Base-by-base conservation (phyloP, 2,888 invertebrate species). In the Leptopilina myrica region DNA sequence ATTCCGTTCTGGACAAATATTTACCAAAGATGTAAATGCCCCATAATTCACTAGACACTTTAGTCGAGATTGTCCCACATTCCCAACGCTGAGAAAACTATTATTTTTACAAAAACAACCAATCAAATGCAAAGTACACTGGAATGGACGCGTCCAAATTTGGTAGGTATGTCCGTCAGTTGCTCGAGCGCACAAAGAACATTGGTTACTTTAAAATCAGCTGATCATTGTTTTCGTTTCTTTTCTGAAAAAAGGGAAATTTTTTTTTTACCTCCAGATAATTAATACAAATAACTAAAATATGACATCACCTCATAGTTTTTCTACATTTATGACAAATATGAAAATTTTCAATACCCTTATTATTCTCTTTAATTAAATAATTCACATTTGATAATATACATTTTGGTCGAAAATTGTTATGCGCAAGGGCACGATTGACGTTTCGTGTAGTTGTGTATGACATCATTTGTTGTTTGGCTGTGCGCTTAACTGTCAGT, bases 161-260 rank as follows among this genome's bases (percentile, higher is more conserved):
- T 43, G n/a, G 15, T 66, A 43, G 66, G 46, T 67, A 46, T 46
- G 67, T 43, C n/a, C 6, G 64, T 20, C 64, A 26, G 64, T 40
- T 64, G 26, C 33, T 64, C 8, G 8, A 26, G 64, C 26, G 20
- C n/a, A 62, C 15, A 62, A 20, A 11, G 64, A 26, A 20, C 77
- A 12, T 20, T 67, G 33, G 53, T 49, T 79, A 65, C 78, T 79
- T 76, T 67, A 79, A 80, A 88, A 89, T 89, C 90, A 90, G 90
- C 90, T 90, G 90, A 90, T 90, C 89, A 89, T 87, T 90, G 89
- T 90, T 90, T 89, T 90, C 87, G 82, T 89, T 87, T 83, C 49
- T 49, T 83, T 78, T 33, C 65, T 56, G 6, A 26, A 33, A 56
- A 33, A 26, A 53, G 9, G 20, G 8, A 43, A 43, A 8, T 8